Conservation (phyloP, 1,140 invertebrate genomes). For the Pogonomyrmex barbatus region DNA sequence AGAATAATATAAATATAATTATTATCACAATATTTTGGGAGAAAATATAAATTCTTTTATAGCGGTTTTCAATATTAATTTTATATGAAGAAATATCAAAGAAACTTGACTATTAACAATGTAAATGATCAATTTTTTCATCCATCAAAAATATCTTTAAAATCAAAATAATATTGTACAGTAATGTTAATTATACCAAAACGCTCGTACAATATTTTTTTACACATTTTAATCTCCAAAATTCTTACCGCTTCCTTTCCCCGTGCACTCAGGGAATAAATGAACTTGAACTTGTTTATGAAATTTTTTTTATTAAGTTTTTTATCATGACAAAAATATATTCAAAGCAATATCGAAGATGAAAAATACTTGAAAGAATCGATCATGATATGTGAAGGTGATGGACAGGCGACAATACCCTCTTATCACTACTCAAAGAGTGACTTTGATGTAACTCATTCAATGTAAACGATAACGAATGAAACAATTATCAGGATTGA, state of each 20-base stretch:
- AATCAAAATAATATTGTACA: background rate
- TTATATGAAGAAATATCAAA: background rate
- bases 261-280: background rate
- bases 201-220: background rate
- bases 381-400: background rate
- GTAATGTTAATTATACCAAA: background rate
- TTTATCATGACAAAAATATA: background rate
- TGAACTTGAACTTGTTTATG: slow-evolving; percentile 7
- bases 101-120: background rate
- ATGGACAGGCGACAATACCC: slow-evolving; percentile 1
- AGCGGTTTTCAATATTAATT: background rate
- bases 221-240: background rate
- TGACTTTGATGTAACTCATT: background rate
- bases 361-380: background rate
- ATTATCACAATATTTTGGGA: background rate
- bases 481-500: background rate
- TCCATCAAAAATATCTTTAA: background rate
- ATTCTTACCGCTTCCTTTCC: background rate
- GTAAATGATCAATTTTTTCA: background rate
- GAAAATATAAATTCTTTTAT: background rate
- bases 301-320: background rate
- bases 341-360: background rate
- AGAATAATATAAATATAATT: background rate
- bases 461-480: background rate
- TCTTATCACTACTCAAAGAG: background rate